These are phyloP conservation scores for Troides oblongomaculatus DNA, from an alignment of 2,888 invertebrate genomes.

Conservation along the genomic window DNA sequence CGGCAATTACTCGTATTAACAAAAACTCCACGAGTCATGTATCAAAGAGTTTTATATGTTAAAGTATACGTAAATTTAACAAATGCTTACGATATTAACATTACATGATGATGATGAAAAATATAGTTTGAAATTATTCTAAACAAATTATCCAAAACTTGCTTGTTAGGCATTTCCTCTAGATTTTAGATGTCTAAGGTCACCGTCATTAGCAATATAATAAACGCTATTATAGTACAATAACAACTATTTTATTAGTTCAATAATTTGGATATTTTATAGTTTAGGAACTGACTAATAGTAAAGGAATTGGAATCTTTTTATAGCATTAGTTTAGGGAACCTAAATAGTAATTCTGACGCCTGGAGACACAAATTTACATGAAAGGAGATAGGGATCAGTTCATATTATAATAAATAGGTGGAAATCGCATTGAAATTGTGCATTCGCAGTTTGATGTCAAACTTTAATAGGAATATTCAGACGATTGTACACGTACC, in stretches of 20 bases:
- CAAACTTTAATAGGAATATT: constrained; percentile 15
- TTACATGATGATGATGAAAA: too few relatives aligned
- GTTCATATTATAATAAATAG: constrained; percentile 11
- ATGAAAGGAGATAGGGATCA: constrained; percentile 16
- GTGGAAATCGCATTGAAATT: constrained; percentile 7
- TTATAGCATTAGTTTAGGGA: background rate
- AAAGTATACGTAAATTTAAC: constrained; percentile 4
- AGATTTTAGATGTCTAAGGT: too few relatives aligned
- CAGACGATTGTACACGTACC: background rate
- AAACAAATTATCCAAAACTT: too few relatives aligned
- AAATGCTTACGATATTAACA: background rate
- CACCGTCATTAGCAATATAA: too few relatives aligned
- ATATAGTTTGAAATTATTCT: too few relatives aligned
- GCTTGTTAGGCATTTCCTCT: too few relatives aligned
- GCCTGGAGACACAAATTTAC: background rate
- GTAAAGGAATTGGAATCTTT: too few relatives aligned
- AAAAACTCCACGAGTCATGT: background rate
- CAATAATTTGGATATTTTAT: too few relatives aligned
- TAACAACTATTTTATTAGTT: too few relatives aligned
- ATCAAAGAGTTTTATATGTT: background rate
- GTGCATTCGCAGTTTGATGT: constrained; percentile 20
- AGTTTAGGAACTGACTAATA: too few relatives aligned
- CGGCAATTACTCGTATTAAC: constrained; percentile 1
- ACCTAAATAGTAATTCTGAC: background rate
- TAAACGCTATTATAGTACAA: too few relatives aligned